Conservation (phyloP, 2,888 invertebrate species). For the Eucriotettix oculatus region DNA sequence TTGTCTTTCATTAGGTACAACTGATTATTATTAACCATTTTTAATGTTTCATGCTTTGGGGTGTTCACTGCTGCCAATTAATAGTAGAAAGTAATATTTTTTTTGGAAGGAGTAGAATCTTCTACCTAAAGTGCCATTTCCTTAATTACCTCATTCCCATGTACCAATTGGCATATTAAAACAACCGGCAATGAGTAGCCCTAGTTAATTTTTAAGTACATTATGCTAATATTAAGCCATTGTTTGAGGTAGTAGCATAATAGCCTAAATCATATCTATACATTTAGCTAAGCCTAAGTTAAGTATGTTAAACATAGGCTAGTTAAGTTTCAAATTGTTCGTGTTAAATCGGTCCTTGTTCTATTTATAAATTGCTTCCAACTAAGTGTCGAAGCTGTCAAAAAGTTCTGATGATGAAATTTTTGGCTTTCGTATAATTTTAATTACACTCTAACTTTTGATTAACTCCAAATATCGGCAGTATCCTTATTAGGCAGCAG, state of each 20-base stretch:
- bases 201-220: slow-evolving; percentile 1
- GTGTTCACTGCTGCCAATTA: slow-evolving; percentile 17
- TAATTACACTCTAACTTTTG: background rate
- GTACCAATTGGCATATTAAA: background rate
- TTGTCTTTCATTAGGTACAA: slow-evolving; percentile 14
- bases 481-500: slow-evolving; percentile 9
- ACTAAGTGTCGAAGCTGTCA: too few species aligned
- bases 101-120: background rate
- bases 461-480: background rate
- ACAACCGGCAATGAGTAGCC: slow-evolving; percentile 1
- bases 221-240: slow-evolving; percentile 3
- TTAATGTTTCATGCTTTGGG: slow-evolving; percentile 17
- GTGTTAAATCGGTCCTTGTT: background rate
- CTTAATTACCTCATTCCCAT: background rate
- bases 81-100: background rate
- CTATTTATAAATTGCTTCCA: too few species aligned
- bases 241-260: slow-evolving; percentile 6
- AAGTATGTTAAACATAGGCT: background rate
- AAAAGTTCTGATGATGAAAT: too few species aligned
- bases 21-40: slow-evolving; percentile 10
- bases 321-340: background rate
- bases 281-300: slow-evolving; percentile 7
- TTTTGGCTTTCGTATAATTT: background rate
- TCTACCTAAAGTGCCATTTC: background rate
- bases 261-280: slow-evolving; percentile 6